Conservation (phyloP, 2,888 invertebrate species). For the Acrobasis consociella region DNA sequence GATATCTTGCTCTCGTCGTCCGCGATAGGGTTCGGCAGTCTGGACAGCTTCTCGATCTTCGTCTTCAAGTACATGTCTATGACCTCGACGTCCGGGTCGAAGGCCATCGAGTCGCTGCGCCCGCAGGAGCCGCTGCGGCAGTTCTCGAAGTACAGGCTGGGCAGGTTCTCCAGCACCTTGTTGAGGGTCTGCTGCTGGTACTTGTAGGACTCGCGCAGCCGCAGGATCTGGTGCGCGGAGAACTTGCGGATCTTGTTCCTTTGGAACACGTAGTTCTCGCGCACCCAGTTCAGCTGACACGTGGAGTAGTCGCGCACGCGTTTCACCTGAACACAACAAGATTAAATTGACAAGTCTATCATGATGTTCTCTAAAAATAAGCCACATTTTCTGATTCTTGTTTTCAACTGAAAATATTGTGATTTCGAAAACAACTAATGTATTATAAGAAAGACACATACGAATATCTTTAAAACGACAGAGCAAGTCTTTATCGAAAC, state of each 20-base stretch:
- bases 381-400: neutral
- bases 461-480: neutral
- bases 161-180: conserved; percentile 96
- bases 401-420: neutral
- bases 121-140: conserved; percentile 93
- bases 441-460: no score
- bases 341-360: no score
- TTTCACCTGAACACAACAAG: conserved; percentile 86
- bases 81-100: conserved; percentile 85
- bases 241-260: conserved; percentile 97
- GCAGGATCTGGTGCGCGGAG: conserved; percentile 94
- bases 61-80: conserved; percentile 87
- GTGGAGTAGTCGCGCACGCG: conserved; percentile 96
- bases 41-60: conserved; percentile 84
- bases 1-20: conserved; percentile 88
- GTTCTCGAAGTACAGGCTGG: conserved; percentile 95
- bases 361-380: neutral
- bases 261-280: conserved; percentile 98
- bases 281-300: conserved; percentile 94
- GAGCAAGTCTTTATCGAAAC: neutral
- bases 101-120: conserved; percentile 88
- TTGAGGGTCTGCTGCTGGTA: conserved; percentile 97
- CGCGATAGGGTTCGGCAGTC: conserved; percentile 73
- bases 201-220: conserved; percentile 96
- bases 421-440: neutral